Conservation (phyloP, 2,113 vertebrate species). For the Nycticryphes semicollaris region DNA sequence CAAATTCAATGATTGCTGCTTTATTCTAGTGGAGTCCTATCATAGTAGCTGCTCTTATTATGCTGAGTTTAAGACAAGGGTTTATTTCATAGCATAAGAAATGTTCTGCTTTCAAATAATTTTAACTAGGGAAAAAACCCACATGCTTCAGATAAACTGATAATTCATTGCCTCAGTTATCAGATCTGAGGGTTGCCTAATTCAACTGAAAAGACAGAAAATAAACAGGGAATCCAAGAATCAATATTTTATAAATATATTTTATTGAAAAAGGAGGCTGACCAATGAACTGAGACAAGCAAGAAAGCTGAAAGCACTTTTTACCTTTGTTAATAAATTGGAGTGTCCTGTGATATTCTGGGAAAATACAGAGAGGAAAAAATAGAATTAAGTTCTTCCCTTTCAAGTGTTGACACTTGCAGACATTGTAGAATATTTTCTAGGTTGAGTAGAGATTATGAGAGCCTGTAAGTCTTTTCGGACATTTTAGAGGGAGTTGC, state of each 20-base stretch:
- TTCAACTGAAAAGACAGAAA: not conserved
- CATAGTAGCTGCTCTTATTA: not conserved
- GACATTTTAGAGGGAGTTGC: not conserved
- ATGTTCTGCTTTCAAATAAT: not conserved
- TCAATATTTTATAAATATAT: not conserved
- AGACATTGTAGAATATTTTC: not conserved
- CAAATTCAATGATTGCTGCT: not conserved
- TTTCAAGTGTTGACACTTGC: not conserved
- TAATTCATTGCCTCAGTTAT: not conserved
- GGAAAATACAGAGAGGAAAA: not conserved
- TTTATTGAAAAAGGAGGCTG: not conserved
- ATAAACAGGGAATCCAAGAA: not conserved
- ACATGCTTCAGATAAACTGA: not conserved
- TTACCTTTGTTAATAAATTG: not conserved
- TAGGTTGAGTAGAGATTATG: not conserved
- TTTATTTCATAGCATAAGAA: not conserved
- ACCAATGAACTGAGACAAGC: accelerated
- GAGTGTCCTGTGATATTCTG: not conserved
- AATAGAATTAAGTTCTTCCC: accelerated
- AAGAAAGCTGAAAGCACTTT: not conserved
- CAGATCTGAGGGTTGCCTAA: not conserved
- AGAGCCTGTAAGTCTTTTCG: not conserved
- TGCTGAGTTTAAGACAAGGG: not conserved
- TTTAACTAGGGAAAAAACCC: not conserved
- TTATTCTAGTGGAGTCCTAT: not conserved